Conservation (phyloP, 2,797 vertebrate genomes). For the Ispidina picta region DNA sequence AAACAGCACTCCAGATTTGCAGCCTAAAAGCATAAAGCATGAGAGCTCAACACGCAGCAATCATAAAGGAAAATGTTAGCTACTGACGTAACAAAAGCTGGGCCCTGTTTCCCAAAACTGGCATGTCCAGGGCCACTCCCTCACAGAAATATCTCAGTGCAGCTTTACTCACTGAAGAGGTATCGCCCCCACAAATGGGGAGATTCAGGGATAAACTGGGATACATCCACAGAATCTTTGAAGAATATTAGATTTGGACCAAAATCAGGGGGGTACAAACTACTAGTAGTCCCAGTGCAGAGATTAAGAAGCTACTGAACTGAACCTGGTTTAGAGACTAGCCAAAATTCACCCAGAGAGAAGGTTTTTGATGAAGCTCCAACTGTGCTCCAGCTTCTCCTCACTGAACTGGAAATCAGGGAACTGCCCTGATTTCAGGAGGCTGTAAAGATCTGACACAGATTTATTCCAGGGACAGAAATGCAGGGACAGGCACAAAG, state of each 20-base stretch:
- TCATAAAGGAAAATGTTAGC: background rate
- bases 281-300: background rate
- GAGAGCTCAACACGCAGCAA: background rate
- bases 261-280: background rate
- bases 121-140: background rate
- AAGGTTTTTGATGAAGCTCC: background rate
- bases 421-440: constrained; percentile 8
- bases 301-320: background rate
- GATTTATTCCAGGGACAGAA: constrained; percentile 20
- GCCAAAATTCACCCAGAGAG: background rate
- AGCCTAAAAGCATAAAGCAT: background rate
- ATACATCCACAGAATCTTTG: background rate
- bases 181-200: background rate
- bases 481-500: background rate
- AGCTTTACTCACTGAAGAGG: background rate
- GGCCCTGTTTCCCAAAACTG: background rate
- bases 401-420: background rate
- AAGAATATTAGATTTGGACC: background rate
- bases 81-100: background rate
- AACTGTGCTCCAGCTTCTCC: background rate
- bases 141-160: background rate
- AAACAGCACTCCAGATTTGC: background rate
- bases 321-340: background rate
- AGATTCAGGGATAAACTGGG: background rate
- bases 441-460: background rate